phyloP scores from a whole-genome alignment of 2,888 invertebrate species.

The Drosophila mulleri region DNA sequence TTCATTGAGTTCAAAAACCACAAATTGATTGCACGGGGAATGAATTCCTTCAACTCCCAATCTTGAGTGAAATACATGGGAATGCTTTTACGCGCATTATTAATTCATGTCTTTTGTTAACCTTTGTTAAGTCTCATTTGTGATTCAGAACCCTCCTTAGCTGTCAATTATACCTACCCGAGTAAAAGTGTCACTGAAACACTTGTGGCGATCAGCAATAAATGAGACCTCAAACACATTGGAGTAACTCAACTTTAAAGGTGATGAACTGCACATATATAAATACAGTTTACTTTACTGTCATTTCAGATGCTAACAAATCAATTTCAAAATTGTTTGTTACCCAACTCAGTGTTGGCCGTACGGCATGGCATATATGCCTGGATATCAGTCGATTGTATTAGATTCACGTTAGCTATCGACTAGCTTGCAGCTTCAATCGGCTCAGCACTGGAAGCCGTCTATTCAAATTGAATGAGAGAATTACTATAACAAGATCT shows the following conservation, averaged over 20 bases:
- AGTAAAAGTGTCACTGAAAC: constrained; percentile 17
- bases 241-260: neutral
- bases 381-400: neutral
- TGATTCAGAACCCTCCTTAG: constrained; percentile 22
- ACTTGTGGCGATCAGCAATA: neutral
- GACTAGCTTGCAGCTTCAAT: constrained; percentile 4
- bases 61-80: constrained; percentile 3
- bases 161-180: constrained; percentile 29
- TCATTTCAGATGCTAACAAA: neutral
- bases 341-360: neutral
- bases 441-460: neutral
- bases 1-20: constrained; percentile 21
- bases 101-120: constrained; percentile 21
- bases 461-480: constrained; percentile 54
- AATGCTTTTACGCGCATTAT: constrained; percentile 31
- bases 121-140: constrained; percentile 23
- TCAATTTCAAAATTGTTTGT: neutral
- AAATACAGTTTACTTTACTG: neutral
- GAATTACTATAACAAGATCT: constrained; percentile 50
- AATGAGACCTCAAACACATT: neutral
- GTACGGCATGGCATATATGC: neutral
- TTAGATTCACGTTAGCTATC: neutral
- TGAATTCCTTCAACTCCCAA: constrained; percentile 1
- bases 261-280: neutral
- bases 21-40: constrained; percentile 11